Evolutionary conservation across 2,888 invertebrate genomes (phyloP), one percentile per base, ranked within the genome.

Genomic region (Leucophenga montana): DNA sequence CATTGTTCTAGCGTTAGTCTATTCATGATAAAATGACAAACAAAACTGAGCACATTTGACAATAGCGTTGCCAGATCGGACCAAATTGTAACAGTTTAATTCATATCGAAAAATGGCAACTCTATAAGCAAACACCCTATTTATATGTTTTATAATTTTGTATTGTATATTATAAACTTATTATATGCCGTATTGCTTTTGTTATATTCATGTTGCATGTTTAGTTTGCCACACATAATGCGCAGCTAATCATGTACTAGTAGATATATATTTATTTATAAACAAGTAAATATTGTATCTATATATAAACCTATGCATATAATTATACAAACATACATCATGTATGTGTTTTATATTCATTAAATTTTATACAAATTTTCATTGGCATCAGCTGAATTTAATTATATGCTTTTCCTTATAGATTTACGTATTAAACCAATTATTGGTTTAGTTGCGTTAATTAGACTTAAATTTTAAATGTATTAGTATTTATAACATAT

Each of bases 161-260:
- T 8, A 22, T 9, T 27, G 39, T 48, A 20, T 48, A 13, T 22
- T 46, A 6, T 48, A 48, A 27, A 22, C 14, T 64, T 46, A 20
- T 11, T 6, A 27, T 6, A 27, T 14, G 9, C 13, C 3, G 48
- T 13, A 22, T 64, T 48, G 48, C 46, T 64, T 64, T 48, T n/a
- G 33, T n/a, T 31, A n/a, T 33, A 59, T 27, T 11, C 18, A 20
- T 59, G 59, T 31, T 59, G 13, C 16, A 33, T 59, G 59, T 31
- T 39, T 11, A 59, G 0, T 1, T 50, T 18, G 50, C 20, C 57
- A 14, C 22, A 13, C 27, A 64, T 64, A 57, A 57, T 39, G 9
- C 48, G 22, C 8, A 22, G 62, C n/a, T 46, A 64, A 64, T 64
- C 18, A 64, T 64, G 48, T 64, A 13, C 46, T 14, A 48, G 39